Conservation (phyloP, 2,113 vertebrate genomes). For the Gadus macrocephalus region DNA sequence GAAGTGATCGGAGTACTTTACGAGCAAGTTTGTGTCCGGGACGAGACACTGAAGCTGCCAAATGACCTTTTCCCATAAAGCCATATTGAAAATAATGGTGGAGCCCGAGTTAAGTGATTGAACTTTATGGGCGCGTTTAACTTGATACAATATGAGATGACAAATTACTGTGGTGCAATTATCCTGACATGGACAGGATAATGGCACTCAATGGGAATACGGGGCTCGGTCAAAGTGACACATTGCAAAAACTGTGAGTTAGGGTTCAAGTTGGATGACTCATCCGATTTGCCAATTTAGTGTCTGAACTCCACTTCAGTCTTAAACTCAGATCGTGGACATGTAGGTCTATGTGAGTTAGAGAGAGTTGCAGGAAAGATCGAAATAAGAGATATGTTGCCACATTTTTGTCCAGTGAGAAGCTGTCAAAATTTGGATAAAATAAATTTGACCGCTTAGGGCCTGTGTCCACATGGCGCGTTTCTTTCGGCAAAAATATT, state of each 20-base stretch:
- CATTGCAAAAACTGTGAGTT: constrained; percentile 32
- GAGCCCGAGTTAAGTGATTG: constrained; percentile 59
- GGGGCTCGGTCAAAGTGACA: constrained; percentile 35
- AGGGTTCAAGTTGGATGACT: neutral
- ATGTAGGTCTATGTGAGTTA: too few relatives aligned
- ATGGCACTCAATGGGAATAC: constrained; percentile 29
- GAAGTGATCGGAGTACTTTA: constrained; percentile 50
- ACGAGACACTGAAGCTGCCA: constrained; percentile 38
- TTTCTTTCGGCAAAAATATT: too few relatives aligned
- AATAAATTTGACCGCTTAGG: too few relatives aligned
- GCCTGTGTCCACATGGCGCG: too few relatives aligned
- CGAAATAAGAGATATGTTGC: too few relatives aligned
- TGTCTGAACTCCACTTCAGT: too few relatives aligned
- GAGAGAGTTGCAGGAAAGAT: too few relatives aligned
- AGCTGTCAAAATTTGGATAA: too few relatives aligned
- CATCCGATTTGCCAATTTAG: too few relatives aligned
- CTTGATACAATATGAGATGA: constrained; percentile 59
- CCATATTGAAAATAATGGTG: constrained; percentile 60
- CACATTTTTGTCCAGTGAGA: too few relatives aligned
- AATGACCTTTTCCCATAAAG: constrained; percentile 55
- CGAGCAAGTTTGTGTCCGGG: constrained; percentile 16
- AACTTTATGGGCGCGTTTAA: constrained; percentile 64
- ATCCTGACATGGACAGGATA: constrained; percentile 41
- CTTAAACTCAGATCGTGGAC: too few relatives aligned
- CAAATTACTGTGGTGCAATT: constrained; percentile 52